phyloP scores from a whole-genome alignment of 2,888 invertebrate species.

The Drosophila buzzatii region DNA sequence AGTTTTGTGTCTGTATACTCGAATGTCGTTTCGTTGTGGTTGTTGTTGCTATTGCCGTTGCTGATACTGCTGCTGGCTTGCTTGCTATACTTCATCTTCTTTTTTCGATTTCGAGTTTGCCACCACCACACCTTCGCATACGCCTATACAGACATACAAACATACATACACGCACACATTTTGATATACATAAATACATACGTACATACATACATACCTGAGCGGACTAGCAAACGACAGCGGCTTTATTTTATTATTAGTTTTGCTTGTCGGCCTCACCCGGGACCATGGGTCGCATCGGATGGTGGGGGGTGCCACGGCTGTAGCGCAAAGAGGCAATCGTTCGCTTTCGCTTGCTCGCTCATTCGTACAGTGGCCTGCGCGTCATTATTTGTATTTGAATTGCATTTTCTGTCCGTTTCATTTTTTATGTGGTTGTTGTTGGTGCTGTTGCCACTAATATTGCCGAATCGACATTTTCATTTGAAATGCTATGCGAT shows the following conservation, averaged over 20 bases:
- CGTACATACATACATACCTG: conserved; percentile 40
- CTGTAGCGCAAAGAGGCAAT: conserved; percentile 37
- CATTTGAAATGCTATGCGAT: conserved; percentile 18
- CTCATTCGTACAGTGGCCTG: conserved; percentile 51
- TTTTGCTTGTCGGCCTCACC: conserved; percentile 65
- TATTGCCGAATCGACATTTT: conserved; percentile 26
- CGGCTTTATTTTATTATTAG: conserved; percentile 78
- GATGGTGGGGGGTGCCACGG: conserved; percentile 18
- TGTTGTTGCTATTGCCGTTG: conserved; percentile 42
- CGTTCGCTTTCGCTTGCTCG: conserved; percentile 51
- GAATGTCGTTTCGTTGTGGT: conserved; percentile 59
- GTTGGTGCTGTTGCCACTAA: conserved; percentile 6
- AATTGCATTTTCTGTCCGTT: conserved; percentile 27
- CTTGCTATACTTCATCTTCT: conserved; percentile 78
- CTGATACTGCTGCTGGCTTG: conserved; percentile 36
- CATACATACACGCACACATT: not conserved
- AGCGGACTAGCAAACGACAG: conserved; percentile 62
- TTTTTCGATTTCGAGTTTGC: conserved; percentile 64
- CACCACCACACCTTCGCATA: conserved; percentile 56
- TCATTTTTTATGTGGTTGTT: not conserved
- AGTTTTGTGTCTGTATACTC: conserved; percentile 75
- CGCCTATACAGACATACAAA: conserved; percentile 19
- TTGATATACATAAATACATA: not conserved
- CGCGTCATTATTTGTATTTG: conserved; percentile 21
- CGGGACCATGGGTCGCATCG: conserved; percentile 21